Base-by-base conservation (phyloP, 1,140 invertebrate species). In the Drosophila tristis region DNA sequence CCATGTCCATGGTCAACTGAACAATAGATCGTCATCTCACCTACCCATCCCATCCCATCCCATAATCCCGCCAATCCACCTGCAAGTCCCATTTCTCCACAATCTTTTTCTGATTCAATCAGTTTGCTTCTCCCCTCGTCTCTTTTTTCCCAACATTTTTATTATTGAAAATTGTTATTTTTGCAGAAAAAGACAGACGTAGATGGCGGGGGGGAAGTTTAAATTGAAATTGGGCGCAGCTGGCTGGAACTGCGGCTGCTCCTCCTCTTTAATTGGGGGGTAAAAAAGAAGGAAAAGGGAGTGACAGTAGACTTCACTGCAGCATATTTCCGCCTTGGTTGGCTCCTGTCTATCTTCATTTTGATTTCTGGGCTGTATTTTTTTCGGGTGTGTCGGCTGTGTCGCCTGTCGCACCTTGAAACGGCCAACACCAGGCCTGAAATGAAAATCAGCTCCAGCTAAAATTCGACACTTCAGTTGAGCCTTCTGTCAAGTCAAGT, bases 161-260 rank as follows among this genome's bases (percentile, higher is more conserved):
- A 57, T 74, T 74, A 56, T 74, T 56, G 61, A 58, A 75, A 66
- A 58, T 75, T 66, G 54, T 74, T 74, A 74, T 74, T 74, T 74
- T 74, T 43, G n/a, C 44, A 26, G 43, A 25, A 9, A 66, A 31
- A 20, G 43, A 13, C 13, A 57, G 42, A 29, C 4, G 11, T 4
- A 5, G 25, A 9, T n/a, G 63, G 5, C 7, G 9, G 31, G 7
- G 3, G 62, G 8, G 35, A 70, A 58, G 65, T 61, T 74, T 31
- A 49, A 74, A 74, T 74, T 64, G 71, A 74, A 74, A 75, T 66
- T 75, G 71, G 72, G 59, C 72, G 72, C 72, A 74, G 72, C 72
- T 74, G 72, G 62, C 35, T 74, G 72, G 71, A 74, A 74, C 71
- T 74, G 61, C 47, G 53, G 53, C 54, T 58, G 71, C 72, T 66